phyloP scores from a whole-genome alignment of 2,888 invertebrate genomes.

The Euzophera pinguis region DNA sequence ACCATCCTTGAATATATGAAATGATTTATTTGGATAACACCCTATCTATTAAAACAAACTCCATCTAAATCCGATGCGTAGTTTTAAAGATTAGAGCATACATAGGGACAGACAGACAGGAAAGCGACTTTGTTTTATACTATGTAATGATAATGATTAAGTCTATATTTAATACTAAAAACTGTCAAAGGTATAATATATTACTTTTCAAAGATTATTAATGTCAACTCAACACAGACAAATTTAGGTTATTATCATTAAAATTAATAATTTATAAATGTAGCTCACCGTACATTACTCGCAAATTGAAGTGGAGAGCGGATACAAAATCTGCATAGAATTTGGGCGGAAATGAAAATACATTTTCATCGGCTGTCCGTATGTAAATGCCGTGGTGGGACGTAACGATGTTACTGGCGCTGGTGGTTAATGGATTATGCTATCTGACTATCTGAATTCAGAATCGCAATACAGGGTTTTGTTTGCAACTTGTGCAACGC shows the following conservation, averaged over 20 bases:
- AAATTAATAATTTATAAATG: background rate
- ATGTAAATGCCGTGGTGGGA: conserved; percentile 59
- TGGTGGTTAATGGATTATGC: conserved; percentile 51
- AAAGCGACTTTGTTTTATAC: no score
- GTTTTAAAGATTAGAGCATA: no score
- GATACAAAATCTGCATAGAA: conserved; percentile 46
- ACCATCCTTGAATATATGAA: no score
- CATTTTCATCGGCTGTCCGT: conserved; percentile 50
- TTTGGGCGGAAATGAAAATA: conserved; percentile 51
- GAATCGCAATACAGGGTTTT: conserved; percentile 29
- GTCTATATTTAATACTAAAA: no score
- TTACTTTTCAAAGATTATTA: no score
- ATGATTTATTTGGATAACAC: no score
- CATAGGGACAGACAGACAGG: no score
- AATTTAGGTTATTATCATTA: background rate
- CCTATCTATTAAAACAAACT: no score
- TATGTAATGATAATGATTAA: no score
- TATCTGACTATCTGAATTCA: conserved; percentile 45
- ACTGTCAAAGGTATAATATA: no score
- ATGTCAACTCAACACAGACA: no score
- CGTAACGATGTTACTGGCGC: conserved; percentile 56
- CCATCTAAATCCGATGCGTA: no score
- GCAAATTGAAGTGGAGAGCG: conserved; percentile 18
- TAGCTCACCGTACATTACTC: conserved; percentile 12
- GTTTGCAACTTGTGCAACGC: conserved; percentile 27